phyloP scores from a whole-genome alignment of 2,113 vertebrate species.

The Podocnemis expansa region DNA sequence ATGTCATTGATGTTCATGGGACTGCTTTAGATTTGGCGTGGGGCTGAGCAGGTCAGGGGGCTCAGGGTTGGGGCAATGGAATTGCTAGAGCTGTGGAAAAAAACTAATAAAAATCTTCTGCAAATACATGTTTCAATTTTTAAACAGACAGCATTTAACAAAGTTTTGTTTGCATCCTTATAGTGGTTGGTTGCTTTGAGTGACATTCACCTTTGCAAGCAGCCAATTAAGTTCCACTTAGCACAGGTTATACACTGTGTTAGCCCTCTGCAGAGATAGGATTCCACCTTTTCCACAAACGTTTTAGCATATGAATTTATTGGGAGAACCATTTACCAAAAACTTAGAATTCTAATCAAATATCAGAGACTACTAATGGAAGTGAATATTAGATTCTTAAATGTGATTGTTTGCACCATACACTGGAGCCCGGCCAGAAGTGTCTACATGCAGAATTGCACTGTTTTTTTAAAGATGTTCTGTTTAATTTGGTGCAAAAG shows the following conservation, averaged over 20 bases:
- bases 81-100: neutral
- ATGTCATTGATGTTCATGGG: neutral
- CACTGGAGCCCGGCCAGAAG: neutral
- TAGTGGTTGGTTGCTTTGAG: neutral
- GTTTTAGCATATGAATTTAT: neutral
- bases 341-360: neutral
- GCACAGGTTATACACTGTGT: neutral
- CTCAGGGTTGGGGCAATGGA: neutral
- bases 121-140: neutral
- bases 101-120: constrained; percentile 3
- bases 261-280: neutral
- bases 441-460: neutral
- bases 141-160: neutral
- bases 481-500: neutral
- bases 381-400: neutral
- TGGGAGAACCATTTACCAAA: neutral
- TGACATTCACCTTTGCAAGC: neutral
- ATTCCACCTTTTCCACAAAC: neutral
- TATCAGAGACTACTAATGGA: neutral
- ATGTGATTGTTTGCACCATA: neutral
- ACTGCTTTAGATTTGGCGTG: constrained; percentile 27
- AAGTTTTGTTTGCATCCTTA: neutral
- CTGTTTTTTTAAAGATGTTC: neutral
- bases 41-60: neutral
- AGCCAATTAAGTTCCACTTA: neutral